Evolutionary conservation across 2,797 vertebrate genomes (phyloP), one percentile per base, ranked within the genome.

Genomic region (Artibeus lituratus): DNA sequence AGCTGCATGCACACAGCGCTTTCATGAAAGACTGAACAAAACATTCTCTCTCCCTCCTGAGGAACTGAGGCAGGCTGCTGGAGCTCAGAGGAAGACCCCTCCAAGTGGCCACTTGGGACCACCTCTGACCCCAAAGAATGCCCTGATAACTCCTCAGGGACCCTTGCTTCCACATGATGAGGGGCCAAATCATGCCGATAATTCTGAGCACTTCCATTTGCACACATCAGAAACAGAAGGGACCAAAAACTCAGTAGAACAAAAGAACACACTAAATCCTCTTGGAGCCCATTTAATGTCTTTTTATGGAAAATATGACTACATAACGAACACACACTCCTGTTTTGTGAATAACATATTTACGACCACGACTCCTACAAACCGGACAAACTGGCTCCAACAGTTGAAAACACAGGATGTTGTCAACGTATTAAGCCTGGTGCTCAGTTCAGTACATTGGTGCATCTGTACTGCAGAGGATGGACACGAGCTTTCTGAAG

Each of bases 281-380:
- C 55, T 83, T 90, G n/a, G 77, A 92, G 87, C 16, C 29, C 83
- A 90, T 7, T 80, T 69, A 82, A 93, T 73, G 35, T 84, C 22
- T 92, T 62, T 62, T 78, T 59, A 72, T 21, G 44, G 70, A 93
- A 94, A 96, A 93, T 55, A 88, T 37, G 19, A 62, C 57, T 87
- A 22, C 55, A 74, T 47, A 70, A 84, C 74, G 44, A 96, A 86
- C 24, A 88, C 3, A 22, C 7, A 85, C 24, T 90, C 44, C 12
- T 55, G 57, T 88, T 86, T 67, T 86, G 51, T 88, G 42, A 96
- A 24, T 49, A 78, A 44, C 78, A 72, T 35, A 76, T 94, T 82
- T 74, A 92, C n/a, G 74, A 94, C 53, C 84, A 62, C 67, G 78
- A 49, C 29, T 90, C 67, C 18, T 76, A 32, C 18, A 81, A 47